These are phyloP conservation scores for Diorhabda carinulata DNA, from an alignment of 1,140 invertebrate species.

Conservation along the genomic window DNA sequence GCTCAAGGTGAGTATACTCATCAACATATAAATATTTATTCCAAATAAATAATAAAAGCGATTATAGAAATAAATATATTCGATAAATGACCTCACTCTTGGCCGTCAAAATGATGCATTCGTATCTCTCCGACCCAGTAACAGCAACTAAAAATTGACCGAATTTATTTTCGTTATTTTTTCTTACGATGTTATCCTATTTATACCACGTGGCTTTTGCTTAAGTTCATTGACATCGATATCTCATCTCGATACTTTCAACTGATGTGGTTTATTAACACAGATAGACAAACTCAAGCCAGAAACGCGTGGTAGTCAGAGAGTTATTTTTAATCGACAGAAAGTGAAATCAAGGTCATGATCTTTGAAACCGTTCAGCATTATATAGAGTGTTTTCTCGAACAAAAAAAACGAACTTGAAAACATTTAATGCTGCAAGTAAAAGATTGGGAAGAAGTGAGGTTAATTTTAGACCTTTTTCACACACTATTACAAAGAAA, in stretches of 20 bases:
- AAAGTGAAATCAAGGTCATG: constrained; percentile 11
- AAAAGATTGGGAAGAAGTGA: too few relatives aligned
- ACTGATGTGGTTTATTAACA: background rate
- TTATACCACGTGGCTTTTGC: constrained; percentile 3
- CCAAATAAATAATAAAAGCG: too few relatives aligned
- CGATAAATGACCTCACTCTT: too few relatives aligned
- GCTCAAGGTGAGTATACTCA: too few relatives aligned
- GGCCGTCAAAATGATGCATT: background rate
- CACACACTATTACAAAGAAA: too few relatives aligned
- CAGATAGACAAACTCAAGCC: constrained; percentile 1
- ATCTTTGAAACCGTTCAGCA: too few relatives aligned
- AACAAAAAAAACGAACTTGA: too few relatives aligned
- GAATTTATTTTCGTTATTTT: background rate
- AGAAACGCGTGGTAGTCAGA: background rate
- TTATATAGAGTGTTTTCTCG: too few relatives aligned
- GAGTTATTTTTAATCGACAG: constrained; percentile 1
- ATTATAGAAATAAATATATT: too few relatives aligned
- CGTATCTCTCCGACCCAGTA: background rate
- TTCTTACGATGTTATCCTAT: background rate
- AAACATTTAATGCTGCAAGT: too few relatives aligned
- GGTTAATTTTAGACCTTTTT: too few relatives aligned
- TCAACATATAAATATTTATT: too few relatives aligned
- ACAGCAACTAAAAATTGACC: background rate
- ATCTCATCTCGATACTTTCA: background rate
- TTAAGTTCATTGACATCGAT: constrained; percentile 6